phyloP scores from a whole-genome alignment of 1,140 invertebrate species.

The Zaprionus ghesquierei region DNA sequence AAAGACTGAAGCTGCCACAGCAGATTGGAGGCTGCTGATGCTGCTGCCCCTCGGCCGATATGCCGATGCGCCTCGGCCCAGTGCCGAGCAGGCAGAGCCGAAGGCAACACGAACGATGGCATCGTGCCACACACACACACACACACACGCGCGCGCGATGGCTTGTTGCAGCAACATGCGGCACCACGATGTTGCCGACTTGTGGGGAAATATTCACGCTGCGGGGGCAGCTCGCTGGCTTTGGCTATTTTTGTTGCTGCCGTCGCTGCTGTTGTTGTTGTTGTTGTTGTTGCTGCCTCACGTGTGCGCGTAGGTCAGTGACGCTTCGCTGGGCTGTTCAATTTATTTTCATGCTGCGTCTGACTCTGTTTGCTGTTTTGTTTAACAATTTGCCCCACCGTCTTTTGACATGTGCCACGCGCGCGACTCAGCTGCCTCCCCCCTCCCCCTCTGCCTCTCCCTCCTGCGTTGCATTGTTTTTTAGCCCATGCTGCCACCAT shows the following conservation, averaged over 20 bases:
- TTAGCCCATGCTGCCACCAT: slow-evolving; percentile 33
- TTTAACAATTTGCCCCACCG: slow-evolving; percentile 38
- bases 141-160: slow-evolving; percentile 9
- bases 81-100: not conserved
- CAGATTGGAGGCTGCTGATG: slow-evolving; percentile 15
- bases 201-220: slow-evolving; percentile 51
- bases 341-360: slow-evolving; percentile 60
- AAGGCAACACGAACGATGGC: not conserved
- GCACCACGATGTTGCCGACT: slow-evolving; percentile 48
- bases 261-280: not conserved
- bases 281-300: slow-evolving; percentile 37
- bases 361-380: slow-evolving; percentile 40
- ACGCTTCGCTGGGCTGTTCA: slow-evolving; percentile 54
- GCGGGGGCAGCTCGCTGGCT: slow-evolving; percentile 57
- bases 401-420: slow-evolving; percentile 42
- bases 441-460: not conserved
- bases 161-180: slow-evolving; percentile 68
- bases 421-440: not conserved
- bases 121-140: not conserved
- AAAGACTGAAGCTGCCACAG: slow-evolving; percentile 58
- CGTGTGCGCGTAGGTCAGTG: slow-evolving; percentile 74
- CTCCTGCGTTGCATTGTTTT: not conserved
- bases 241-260: slow-evolving; percentile 45
- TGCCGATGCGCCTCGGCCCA: not conserved
- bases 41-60: not conserved